Percentiles rank a stretch among this genome's conserved stretches.
These are phyloP conservation scores for Adelosebastes latens DNA, from an alignment of 2,797 vertebrate genomes.

Conservation along the genomic window DNA sequence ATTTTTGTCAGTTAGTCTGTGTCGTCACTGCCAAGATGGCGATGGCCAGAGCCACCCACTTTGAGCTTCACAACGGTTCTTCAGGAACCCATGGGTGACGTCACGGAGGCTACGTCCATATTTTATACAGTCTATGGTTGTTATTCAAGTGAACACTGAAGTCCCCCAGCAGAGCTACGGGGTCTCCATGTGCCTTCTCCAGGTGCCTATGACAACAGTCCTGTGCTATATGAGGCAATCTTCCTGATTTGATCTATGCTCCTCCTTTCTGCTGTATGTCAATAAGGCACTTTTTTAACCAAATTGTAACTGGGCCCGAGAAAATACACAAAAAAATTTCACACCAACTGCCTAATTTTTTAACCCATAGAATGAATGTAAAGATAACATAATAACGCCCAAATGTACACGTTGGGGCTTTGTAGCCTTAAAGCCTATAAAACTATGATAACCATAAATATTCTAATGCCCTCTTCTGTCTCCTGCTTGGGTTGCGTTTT, in stretches of 20 bases:
- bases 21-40: no score
- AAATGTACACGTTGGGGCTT: slow-evolving; percentile 18
- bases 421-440: slow-evolving; percentile 9
- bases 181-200: slow-evolving; percentile 9
- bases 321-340: background rate
- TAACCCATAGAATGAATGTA: background rate
- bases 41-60: no score
- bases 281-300: background rate
- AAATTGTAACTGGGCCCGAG: background rate
- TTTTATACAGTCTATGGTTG: background rate
- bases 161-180: background rate
- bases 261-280: background rate
- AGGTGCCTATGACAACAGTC: slow-evolving; percentile 4
- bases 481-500: slow-evolving; percentile 68
- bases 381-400: background rate
- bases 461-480: slow-evolving; percentile 62
- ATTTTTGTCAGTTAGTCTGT: no score
- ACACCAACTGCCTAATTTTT: background rate
- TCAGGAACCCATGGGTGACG: no score
- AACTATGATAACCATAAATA: slow-evolving; percentile 59
- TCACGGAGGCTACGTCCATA: no score
- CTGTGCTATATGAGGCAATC: background rate
- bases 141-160: background rate
- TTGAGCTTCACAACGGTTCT: no score
- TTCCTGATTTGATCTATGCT: slow-evolving; percentile 13